Conservation (phyloP, 1,140 invertebrate species). For the Rhyzopertha dominica region DNA sequence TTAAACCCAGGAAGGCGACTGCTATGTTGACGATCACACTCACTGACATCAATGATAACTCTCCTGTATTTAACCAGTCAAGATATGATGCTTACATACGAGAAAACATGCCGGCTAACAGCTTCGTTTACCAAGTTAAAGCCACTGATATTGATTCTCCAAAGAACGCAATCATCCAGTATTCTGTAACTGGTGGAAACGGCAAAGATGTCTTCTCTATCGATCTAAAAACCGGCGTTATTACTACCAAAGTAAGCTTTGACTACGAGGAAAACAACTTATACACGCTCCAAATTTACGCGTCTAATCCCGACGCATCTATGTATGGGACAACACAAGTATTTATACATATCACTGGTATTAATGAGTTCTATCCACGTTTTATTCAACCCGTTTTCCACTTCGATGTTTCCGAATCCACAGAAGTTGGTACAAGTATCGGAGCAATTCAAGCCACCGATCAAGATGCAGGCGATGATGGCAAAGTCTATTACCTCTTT, state of each 20-base stretch:
- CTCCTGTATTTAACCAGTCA: slow-evolving; percentile 73
- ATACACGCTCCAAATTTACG: slow-evolving; percentile 77
- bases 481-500: slow-evolving; percentile 85
- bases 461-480: slow-evolving; percentile 87
- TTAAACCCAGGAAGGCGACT: slow-evolving; percentile 65
- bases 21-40: slow-evolving; percentile 79
- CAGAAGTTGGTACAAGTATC: slow-evolving; percentile 78
- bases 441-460: slow-evolving; percentile 86
- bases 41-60: slow-evolving; percentile 88
- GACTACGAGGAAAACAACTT: slow-evolving; percentile 82
- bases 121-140: slow-evolving; percentile 68
- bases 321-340: slow-evolving; percentile 72
- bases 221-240: slow-evolving; percentile 67
- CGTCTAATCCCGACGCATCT: slow-evolving; percentile 79
- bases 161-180: slow-evolving; percentile 84
- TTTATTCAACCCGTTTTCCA: slow-evolving; percentile 90
- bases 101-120: slow-evolving; percentile 76
- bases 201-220: slow-evolving; percentile 75
- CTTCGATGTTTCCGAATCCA: slow-evolving; percentile 91
- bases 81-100: slow-evolving; percentile 72
- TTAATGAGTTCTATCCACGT: slow-evolving; percentile 89
- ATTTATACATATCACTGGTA: slow-evolving; percentile 74
- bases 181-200: slow-evolving; percentile 72
- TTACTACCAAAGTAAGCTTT: slow-evolving; percentile 71
- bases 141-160: slow-evolving; percentile 88